These are phyloP conservation scores for Vireo altiloquus DNA, from an alignment of 2,113 vertebrate genomes.

Conservation along the genomic window DNA sequence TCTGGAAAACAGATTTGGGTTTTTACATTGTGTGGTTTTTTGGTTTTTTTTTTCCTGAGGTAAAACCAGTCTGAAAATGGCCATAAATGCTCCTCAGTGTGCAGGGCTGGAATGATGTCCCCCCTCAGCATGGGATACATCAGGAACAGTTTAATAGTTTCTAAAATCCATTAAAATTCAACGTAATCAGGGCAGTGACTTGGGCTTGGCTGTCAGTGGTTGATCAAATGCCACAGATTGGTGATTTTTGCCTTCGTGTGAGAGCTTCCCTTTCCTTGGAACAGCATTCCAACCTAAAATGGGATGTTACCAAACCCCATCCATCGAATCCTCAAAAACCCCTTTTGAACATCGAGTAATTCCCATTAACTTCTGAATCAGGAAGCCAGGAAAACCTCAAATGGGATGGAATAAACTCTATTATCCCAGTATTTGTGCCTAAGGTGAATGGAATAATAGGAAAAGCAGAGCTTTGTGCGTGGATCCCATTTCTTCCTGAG, in stretches of 20 bases:
- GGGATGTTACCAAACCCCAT: too few species aligned
- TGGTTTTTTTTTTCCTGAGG: neutral
- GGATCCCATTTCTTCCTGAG: neutral
- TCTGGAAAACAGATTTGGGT: neutral
- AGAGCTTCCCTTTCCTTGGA: neutral
- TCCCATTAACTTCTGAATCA: neutral
- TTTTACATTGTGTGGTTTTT: neutral
- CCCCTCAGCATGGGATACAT: neutral
- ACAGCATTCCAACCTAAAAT: too few species aligned
- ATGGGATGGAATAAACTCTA: neutral
- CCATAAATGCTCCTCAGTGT: neutral
- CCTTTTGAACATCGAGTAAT: neutral
- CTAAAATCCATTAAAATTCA: neutral
- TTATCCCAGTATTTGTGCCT: neutral
- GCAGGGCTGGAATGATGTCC: neutral
- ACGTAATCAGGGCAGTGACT: fast-evolving
- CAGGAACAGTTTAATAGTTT: neutral
- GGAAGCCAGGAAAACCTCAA: neutral
- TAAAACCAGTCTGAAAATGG: neutral
- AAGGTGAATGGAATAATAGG: neutral
- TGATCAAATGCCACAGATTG: neutral
- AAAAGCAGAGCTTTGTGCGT: neutral
- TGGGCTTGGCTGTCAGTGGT: neutral
- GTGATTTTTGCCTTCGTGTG: fast-evolving
- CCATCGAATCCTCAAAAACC: too few species aligned